These are phyloP conservation scores for Onychomys arenicola DNA, from an alignment of 2,797 vertebrate species.

Conservation along the genomic window DNA sequence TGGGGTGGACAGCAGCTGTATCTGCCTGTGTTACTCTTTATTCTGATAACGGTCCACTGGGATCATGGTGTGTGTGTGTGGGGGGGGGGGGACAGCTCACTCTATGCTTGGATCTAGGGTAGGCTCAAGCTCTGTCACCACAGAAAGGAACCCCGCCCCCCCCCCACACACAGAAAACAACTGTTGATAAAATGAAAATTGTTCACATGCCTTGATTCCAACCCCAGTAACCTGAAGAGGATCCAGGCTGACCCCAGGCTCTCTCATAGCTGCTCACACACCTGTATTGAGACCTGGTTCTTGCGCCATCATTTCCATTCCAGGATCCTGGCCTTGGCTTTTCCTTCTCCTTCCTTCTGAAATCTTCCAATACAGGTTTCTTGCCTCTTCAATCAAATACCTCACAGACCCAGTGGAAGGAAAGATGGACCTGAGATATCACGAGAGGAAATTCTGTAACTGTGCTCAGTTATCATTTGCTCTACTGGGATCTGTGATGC, in stretches of 20 bases:
- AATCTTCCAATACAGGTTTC: not conserved
- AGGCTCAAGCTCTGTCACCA: not conserved
- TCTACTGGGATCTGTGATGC: not conserved
- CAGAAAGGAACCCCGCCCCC: not conserved
- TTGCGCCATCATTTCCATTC: not conserved
- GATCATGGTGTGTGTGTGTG: not conserved
- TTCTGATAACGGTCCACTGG: constrained; percentile 54
- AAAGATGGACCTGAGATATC: not conserved
- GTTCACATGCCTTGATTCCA: not conserved
- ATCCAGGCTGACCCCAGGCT: not conserved
- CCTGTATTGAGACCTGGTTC: not conserved
- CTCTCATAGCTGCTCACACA: not conserved
- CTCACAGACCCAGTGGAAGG: not conserved
- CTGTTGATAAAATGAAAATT: constrained; percentile 9
- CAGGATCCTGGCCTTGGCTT: not conserved
- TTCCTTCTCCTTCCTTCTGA: not conserved
- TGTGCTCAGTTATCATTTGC: not conserved
- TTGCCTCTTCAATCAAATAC: not conserved
- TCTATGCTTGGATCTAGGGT: not conserved
- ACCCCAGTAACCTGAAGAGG: not conserved
- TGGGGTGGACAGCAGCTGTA: constrained; percentile 68
- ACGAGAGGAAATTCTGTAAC: constrained; percentile 10
- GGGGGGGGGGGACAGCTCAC: not conserved
- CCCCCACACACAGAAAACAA: not conserved
- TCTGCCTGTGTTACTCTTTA: constrained; percentile 28